Evolutionary conservation across 2,113 vertebrate species (phyloP).

Genomic region (Ovibos moschatus): DNA sequence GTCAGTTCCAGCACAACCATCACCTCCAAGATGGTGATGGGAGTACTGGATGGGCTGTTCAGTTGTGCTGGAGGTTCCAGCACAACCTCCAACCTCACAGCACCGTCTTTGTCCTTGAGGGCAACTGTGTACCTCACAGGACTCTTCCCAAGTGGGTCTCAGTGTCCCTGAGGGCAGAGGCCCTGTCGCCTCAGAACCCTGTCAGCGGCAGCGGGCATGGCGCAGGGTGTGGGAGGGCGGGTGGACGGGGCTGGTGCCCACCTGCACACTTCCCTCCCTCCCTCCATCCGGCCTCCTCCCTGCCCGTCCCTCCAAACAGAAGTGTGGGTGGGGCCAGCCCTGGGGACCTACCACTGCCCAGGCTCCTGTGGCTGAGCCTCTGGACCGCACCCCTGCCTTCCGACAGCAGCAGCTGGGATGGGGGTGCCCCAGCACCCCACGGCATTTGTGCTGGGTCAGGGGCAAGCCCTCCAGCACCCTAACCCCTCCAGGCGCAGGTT

Average conservation of each 20-base stretch:
- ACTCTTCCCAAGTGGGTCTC: background rate
- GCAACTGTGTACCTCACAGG: rapidly evolving
- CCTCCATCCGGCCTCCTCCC: no score
- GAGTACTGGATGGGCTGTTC: no score
- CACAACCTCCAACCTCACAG: rapidly evolving
- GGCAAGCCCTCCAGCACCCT: background rate
- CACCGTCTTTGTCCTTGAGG: background rate
- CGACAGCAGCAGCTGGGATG: no score
- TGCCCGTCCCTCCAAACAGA: background rate
- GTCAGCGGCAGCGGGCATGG: no score
- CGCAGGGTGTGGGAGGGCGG: background rate
- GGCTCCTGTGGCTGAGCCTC: background rate
- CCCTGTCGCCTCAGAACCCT: background rate
- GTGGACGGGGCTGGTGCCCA: background rate
- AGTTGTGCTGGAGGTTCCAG: no score
- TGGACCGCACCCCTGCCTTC: background rate
- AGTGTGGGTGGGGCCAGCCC: background rate
- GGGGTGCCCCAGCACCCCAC: background rate
- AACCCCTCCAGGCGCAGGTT: rapidly evolving
- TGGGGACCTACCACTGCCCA: no score
- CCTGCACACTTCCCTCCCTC: no score
- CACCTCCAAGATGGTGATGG: no score
- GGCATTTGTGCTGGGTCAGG: background rate
- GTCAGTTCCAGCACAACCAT: no score
- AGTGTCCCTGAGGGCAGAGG: background rate